Conservation (phyloP, 1,140 invertebrate genomes). For the Anoplophora glabripennis region DNA sequence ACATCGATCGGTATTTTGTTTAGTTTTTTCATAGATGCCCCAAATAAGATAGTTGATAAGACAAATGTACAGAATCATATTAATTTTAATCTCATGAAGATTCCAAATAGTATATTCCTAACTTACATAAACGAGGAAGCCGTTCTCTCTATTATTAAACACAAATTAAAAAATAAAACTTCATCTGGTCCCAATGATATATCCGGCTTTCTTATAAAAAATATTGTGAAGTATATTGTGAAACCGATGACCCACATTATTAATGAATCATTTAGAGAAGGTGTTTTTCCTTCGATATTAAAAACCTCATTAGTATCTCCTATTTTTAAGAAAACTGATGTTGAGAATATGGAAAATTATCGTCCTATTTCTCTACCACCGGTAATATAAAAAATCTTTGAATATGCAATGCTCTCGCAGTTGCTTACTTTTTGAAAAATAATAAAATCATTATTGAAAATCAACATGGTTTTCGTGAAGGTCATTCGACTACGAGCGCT, state of each 20-base stretch:
- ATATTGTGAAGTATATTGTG: not conserved
- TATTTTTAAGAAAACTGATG: slow-evolving; percentile 11
- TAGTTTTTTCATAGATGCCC: too few relatives aligned
- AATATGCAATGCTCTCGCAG: slow-evolving; percentile 4
- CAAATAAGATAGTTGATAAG: too few relatives aligned
- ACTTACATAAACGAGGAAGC: slow-evolving; percentile 3
- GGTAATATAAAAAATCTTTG: slow-evolving; percentile 16
- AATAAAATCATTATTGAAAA: not conserved
- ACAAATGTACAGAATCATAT: too few relatives aligned
- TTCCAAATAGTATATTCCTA: slow-evolving; percentile 6
- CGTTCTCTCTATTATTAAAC: slow-evolving; percentile 1
- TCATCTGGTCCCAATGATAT: slow-evolving; percentile 10
- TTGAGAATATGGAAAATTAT: slow-evolving; percentile 11
- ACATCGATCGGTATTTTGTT: too few relatives aligned
- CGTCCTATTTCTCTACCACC: slow-evolving; percentile 11
- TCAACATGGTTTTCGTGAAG: slow-evolving; percentile 15
- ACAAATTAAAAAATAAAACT: slow-evolving; percentile 9
- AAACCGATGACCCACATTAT: slow-evolving; percentile 15
- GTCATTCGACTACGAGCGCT: slow-evolving; percentile 6
- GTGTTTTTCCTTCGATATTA: slow-evolving; percentile 11
- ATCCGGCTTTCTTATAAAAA: not conserved
- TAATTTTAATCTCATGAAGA: not conserved
- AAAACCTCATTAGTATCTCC: slow-evolving; percentile 11
- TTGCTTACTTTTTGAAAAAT: slow-evolving; percentile 4
- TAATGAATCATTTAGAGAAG: slow-evolving; percentile 4